Percentiles rank a stretch among this genome's conserved stretches.
Evolutionary conservation across 2,797 vertebrate genomes (phyloP).

Genomic region (Platyrinchus mystaceus): DNA sequence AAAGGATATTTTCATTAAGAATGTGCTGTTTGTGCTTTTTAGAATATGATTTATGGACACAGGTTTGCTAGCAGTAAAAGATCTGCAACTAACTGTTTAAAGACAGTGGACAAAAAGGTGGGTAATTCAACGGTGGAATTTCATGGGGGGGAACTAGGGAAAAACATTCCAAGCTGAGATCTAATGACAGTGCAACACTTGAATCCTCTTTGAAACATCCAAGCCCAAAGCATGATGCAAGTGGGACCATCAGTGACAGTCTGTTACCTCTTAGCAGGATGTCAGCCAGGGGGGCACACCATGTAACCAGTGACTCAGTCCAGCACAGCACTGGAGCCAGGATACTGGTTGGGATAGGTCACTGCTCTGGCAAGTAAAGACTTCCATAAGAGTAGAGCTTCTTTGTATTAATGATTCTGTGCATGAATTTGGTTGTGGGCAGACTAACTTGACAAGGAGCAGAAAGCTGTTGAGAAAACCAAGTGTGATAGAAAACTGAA

Average conservation of each 20-base stretch:
- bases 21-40: not conserved
- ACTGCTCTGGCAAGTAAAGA: not conserved
- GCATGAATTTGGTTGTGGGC: not conserved
- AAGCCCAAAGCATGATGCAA: not conserved
- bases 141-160: fast-evolving
- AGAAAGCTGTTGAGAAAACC: not conserved
- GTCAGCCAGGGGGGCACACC: not conserved
- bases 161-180: not conserved
- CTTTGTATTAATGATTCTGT: not conserved
- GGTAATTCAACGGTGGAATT: not conserved
- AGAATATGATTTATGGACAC: not conserved
- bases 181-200: not conserved
- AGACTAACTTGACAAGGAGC: not conserved
- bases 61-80: not conserved
- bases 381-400: not conserved
- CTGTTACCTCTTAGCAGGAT: not conserved
- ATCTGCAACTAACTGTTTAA: not conserved
- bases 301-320: not conserved
- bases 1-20: not conserved
- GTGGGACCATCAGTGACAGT: fast-evolving
- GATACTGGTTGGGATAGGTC: not conserved
- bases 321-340: not conserved
- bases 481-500: not conserved
- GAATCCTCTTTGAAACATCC: not conserved
- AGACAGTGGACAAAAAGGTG: not conserved